Evolutionary conservation across 2,113 vertebrate species (phyloP), one percentile per base, ranked within the genome.

Genomic region (Sitta europaea): DNA sequence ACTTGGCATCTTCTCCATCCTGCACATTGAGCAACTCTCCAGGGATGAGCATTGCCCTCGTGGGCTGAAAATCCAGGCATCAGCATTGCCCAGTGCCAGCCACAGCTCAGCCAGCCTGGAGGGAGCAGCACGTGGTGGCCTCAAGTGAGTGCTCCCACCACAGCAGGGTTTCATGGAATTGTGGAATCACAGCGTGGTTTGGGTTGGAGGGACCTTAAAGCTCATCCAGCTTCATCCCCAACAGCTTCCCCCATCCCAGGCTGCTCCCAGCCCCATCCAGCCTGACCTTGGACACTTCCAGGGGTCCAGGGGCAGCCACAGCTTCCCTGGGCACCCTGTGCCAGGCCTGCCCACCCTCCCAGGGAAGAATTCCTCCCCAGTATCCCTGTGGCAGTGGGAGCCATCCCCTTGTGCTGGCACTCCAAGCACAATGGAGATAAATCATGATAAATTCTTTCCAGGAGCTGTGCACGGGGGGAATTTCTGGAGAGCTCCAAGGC

Each of bases 11-110:
- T 66, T 42, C 45, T 86, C 53, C 9, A 4, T 85, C 81, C 87
- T 62, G 45, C 48, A 11, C 72, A 36, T 98, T 98, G 95, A 97
- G 97, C 95, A 98, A 98, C 11, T 50, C 62, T 18, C 31, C 71
- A 87, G 33, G 81, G 21, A 86, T 0, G 0, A 65, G 58, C 87
- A 57, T 18, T 53, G 63, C 47, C 68, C 29, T 76, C 3, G 9
- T 71, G 85, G 55, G 80, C 85, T 91, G 54, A 75, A 95, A 95
- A 75, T 13, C 38, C 73, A 76, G 68, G 62, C 95, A 96, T 95
- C 95, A 97, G 96, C 97, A 92, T 1, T 80, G 94, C 57, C 72
- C 29, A 9, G 36, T 5, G 7, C n/a, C 55, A 72, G 14, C 42
- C 73, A 33, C 13, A 5, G 20, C 57, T 92, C 25, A 5, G 79